A percentile compares a stretch with the other conserved stretches of the same genome.
Evolutionary conservation across 2,888 invertebrate genomes (phyloP).

Genomic region (Ophion costatus): DNA sequence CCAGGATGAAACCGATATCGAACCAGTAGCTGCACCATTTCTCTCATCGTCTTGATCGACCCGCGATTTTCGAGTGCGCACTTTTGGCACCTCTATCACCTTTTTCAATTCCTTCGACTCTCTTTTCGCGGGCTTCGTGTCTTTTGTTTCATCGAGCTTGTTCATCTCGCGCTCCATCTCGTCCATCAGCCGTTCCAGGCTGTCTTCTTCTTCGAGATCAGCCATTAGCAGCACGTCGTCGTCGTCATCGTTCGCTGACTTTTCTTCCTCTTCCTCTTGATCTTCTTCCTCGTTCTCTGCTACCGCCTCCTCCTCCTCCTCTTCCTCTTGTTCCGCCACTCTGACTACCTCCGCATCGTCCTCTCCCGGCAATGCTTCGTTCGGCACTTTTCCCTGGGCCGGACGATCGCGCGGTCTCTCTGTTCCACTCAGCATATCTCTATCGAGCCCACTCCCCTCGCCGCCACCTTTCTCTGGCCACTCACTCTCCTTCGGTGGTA

Average conservation of each 20-base stretch:
- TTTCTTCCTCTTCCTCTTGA: constrained; percentile 74
- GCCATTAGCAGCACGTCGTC: constrained; percentile 80
- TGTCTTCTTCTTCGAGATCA: constrained; percentile 83
- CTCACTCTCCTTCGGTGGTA: constrained; percentile 48
- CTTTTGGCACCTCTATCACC: constrained; percentile 66
- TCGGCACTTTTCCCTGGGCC: constrained; percentile 40
- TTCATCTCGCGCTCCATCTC: constrained; percentile 85
- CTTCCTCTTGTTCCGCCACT: constrained; percentile 69
- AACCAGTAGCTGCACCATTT: constrained; percentile 46
- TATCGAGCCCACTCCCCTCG: constrained; percentile 68
- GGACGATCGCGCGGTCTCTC: constrained; percentile 58
- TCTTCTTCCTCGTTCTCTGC: constrained; percentile 69
- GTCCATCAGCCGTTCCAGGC: constrained; percentile 85
- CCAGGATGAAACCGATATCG: constrained; percentile 38
- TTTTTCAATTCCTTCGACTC: constrained; percentile 67
- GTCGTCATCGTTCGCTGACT: constrained; percentile 77
- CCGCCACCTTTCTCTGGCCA: constrained; percentile 44
- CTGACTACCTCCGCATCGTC: constrained; percentile 73
- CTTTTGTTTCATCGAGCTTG: constrained; percentile 70
- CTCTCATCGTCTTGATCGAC: constrained; percentile 51
- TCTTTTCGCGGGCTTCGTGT: constrained; percentile 66
- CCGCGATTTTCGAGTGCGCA: constrained; percentile 58
- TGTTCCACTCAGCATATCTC: constrained; percentile 72
- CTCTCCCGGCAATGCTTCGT: constrained; percentile 39
- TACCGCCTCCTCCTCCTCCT: constrained; percentile 65